Percentiles rank a stretch among this genome's conserved stretches.
phyloP scores from a whole-genome alignment of 2,113 vertebrate species.

The Nipponia nippon region DNA sequence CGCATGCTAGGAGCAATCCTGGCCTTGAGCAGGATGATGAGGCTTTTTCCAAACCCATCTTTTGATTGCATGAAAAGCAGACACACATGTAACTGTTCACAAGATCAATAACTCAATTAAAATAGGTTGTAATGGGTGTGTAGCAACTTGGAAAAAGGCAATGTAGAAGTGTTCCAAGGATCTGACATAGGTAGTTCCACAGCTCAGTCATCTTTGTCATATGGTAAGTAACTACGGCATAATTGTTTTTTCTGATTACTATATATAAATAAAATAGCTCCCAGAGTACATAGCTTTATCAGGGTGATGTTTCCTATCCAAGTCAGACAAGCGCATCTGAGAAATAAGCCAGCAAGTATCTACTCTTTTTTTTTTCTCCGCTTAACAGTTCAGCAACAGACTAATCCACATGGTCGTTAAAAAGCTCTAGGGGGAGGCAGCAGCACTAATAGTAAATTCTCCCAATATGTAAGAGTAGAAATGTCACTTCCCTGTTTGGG shows the following conservation, averaged over 20 bases:
- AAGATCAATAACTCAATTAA: not conserved
- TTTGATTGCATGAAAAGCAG: not conserved
- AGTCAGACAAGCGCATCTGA: not conserved
- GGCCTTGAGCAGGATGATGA: not conserved
- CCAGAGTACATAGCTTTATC: not conserved
- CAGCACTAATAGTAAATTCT: not conserved
- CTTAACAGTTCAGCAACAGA: not conserved
- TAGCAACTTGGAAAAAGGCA: not conserved
- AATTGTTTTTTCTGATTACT: not conserved
- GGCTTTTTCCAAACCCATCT: not conserved
- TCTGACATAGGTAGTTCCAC: not conserved
- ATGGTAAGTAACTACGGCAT: not conserved
- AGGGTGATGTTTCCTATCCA: not conserved
- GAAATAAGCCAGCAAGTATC: not conserved
- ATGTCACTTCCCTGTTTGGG: not conserved
- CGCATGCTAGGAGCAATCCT: not conserved
- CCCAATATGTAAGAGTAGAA: not conserved
- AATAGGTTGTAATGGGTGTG: not conserved
- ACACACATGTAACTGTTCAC: not conserved
- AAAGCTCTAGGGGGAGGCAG: not conserved
- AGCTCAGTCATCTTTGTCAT: not conserved
- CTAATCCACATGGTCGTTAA: not conserved
- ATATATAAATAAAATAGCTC: not conserved
- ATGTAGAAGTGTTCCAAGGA: not conserved
- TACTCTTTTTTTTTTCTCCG: fast-evolving